Conservation (phyloP, 2,113 vertebrate species). For the Sphyrna mokarran region DNA sequence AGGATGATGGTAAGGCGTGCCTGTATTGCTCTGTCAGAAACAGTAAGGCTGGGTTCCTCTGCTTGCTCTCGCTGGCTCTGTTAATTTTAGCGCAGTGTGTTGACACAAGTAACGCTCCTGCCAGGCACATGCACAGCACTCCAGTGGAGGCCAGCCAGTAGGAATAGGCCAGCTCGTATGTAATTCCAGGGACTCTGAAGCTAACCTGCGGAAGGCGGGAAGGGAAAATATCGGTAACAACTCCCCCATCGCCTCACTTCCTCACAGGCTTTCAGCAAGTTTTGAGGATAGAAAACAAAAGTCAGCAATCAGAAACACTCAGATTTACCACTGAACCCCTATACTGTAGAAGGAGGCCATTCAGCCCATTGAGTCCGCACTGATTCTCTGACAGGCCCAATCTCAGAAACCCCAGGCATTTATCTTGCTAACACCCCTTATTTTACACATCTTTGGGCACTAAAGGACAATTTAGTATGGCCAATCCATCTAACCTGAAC, state of each 20-base stretch:
- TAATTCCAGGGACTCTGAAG: constrained; percentile 44
- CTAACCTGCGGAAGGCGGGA: constrained; percentile 38
- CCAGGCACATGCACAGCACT: neutral
- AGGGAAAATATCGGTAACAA: neutral
- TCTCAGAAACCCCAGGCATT: no score
- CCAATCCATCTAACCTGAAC: no score
- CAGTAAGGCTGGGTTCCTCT: no score
- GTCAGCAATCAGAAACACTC: neutral
- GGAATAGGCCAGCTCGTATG: constrained; percentile 44
- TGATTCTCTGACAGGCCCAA: no score
- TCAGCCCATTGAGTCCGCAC: no score
- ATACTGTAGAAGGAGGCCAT: no score
- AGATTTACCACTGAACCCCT: neutral
- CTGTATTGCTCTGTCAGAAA: neutral
- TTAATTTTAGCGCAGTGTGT: neutral
- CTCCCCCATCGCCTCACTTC: neutral
- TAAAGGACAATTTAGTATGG: no score
- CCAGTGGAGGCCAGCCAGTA: constrained; percentile 41
- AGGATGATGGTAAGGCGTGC: neutral
- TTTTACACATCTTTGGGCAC: no score
- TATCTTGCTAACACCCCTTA: no score
- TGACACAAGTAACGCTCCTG: constrained; percentile 25
- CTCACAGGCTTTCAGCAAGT: neutral
- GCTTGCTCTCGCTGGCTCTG: neutral
- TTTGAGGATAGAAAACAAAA: neutral